phyloP scores from a whole-genome alignment of 1,140 invertebrate genomes.

The Solenopsis fugax region DNA sequence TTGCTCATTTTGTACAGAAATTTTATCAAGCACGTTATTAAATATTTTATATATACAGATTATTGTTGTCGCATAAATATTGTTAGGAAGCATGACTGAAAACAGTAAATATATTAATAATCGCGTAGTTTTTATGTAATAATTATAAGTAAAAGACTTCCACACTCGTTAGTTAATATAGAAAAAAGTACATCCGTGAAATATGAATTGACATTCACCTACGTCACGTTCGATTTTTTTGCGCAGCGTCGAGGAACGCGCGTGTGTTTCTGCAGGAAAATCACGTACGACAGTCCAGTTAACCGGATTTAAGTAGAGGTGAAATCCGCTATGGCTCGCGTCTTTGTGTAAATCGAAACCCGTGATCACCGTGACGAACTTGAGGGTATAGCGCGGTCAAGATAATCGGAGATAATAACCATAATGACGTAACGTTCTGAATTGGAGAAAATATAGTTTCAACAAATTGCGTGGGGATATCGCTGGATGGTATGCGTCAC shows the following conservation, averaged over 20 bases:
- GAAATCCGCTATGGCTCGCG: constrained; percentile 47
- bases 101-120: neutral
- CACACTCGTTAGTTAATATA: neutral
- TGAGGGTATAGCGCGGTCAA: neutral
- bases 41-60: neutral
- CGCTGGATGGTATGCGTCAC: constrained; percentile 44
- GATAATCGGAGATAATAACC: constrained; percentile 51
- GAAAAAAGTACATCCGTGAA: neutral
- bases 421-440: constrained; percentile 52
- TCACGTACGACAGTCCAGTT: constrained; percentile 68
- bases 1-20: neutral
- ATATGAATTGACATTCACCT: neutral
- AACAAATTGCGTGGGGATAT: constrained; percentile 31
- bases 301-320: constrained; percentile 60
- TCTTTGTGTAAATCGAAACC: constrained; percentile 47
- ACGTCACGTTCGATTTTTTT: constrained; percentile 73
- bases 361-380: constrained; percentile 37
- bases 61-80: neutral
- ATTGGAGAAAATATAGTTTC: constrained; percentile 57
- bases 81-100: neutral
- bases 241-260: constrained; percentile 21
- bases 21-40: neutral
- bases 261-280: constrained; percentile 44
- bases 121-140: neutral
- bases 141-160: neutral